Conservation (phyloP, 2,113 vertebrate genomes). For the Triplophysa siluroides region DNA sequence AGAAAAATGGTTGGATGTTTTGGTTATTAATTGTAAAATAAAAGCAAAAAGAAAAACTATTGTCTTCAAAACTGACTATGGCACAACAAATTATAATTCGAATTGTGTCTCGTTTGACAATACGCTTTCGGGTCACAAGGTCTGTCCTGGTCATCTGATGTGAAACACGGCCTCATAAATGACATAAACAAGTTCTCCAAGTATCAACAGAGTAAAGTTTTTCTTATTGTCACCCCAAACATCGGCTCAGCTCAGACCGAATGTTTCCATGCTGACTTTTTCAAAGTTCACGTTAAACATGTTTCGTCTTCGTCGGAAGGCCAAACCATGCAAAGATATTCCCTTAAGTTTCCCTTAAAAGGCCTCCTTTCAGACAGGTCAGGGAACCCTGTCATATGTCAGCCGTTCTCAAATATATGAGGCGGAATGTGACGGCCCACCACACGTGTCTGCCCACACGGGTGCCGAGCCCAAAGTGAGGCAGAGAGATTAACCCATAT, state of each 20-base stretch:
- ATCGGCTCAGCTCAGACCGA: background rate
- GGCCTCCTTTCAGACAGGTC: conserved; percentile 8
- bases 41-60: background rate
- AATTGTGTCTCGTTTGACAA: background rate
- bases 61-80: background rate
- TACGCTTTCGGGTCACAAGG: background rate
- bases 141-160: background rate
- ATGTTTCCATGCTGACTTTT: background rate
- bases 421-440: conserved; percentile 24
- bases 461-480: conserved; percentile 13
- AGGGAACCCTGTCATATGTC: background rate
- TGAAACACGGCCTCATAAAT: conserved; percentile 17
- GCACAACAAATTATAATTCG: background rate
- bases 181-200: background rate
- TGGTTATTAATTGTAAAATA: background rate
- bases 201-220: conserved; percentile 18
- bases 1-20: background rate
- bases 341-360: conserved; percentile 2
- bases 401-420: conserved; percentile 24
- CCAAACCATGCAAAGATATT: conserved; percentile 25
- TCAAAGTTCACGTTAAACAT: conserved; percentile 4
- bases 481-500: conserved; percentile 28
- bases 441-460: conserved; percentile 10
- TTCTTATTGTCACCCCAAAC: background rate
- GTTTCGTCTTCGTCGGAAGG: conserved; percentile 4